phyloP scores from a whole-genome alignment of 2,888 invertebrate species.

The Pemphredon lugubris region DNA sequence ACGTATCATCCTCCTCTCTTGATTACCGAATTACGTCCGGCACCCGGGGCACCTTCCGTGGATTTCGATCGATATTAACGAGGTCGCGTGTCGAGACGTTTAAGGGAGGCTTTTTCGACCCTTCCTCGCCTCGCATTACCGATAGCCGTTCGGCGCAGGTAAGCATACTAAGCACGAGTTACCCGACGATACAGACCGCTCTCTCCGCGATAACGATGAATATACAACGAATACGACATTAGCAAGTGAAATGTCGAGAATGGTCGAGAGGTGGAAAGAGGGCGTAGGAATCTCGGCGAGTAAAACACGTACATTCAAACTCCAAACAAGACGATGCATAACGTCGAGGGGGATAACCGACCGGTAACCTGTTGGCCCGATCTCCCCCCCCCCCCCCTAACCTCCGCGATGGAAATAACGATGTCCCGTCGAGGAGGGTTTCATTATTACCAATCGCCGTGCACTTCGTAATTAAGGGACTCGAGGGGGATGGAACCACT shows the following conservation, averaged over 20 bases:
- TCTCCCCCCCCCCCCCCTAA: slow-evolving; percentile 11
- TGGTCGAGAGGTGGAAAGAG: slow-evolving; percentile 19
- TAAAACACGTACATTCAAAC: slow-evolving; percentile 59
- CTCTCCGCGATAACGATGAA: slow-evolving; percentile 64
- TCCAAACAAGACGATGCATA: slow-evolving; percentile 53
- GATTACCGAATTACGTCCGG: too few species aligned
- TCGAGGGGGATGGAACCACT: too few species aligned
- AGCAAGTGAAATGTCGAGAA: slow-evolving; percentile 72
- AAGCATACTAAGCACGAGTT: slow-evolving; percentile 40
- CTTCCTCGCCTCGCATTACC: slow-evolving; percentile 1
- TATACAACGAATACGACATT: slow-evolving; percentile 74
- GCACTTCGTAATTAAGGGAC: too few species aligned
- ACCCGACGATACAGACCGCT: slow-evolving; percentile 27
- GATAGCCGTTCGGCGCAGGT: slow-evolving; percentile 25
- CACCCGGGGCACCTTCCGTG: too few species aligned
- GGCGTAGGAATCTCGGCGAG: slow-evolving; percentile 35
- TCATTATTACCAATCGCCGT: neutral
- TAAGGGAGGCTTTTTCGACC: slow-evolving; percentile 7
- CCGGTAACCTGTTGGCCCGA: slow-evolving; percentile 66
- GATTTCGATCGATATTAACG: neutral
- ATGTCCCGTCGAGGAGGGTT: slow-evolving; percentile 1
- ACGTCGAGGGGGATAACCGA: slow-evolving; percentile 24
- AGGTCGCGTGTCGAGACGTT: slow-evolving; percentile 7
- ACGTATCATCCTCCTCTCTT: neutral
- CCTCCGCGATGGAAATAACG: slow-evolving; percentile 11